Conservation (phyloP, 2,113 vertebrate genomes). For the Upupa epops region DNA sequence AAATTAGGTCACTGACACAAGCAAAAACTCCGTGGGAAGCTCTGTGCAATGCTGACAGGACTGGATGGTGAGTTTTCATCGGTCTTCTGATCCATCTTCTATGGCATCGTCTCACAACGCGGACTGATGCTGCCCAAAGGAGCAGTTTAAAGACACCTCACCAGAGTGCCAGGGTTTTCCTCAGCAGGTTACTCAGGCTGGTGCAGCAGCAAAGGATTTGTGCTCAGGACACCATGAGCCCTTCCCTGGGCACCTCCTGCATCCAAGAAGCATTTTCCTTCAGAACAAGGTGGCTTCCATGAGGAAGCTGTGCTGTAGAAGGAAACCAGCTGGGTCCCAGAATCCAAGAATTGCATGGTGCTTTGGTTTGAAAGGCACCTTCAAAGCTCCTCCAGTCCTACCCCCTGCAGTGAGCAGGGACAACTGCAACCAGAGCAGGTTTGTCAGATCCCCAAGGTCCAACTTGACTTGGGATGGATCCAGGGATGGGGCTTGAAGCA, state of each 20-base stretch:
- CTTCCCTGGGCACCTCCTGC: not conserved
- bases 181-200: not conserved
- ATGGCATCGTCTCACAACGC: accelerated
- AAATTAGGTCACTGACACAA: not conserved
- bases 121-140: not conserved
- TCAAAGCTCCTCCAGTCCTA: too few relatives aligned
- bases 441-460: too few relatives aligned
- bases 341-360: too few relatives aligned
- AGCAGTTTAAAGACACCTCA: not conserved
- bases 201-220: accelerated
- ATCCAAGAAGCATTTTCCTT: not conserved
- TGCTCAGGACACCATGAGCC: not conserved
- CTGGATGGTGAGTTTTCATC: not conserved
- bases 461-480: too few relatives aligned
- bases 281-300: not conserved
- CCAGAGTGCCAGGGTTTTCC: not conserved
- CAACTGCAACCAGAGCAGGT: too few relatives aligned
- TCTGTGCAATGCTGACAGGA: not conserved
- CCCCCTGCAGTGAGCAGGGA: too few relatives aligned
- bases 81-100: not conserved
- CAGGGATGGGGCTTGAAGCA: too few relatives aligned
- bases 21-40: not conserved
- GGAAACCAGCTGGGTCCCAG: not conserved
- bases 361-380: too few relatives aligned
- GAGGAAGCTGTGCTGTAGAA: not conserved